Evolutionary conservation across 2,888 invertebrate species (phyloP).

Genomic region (Halocaridina rubra): DNA sequence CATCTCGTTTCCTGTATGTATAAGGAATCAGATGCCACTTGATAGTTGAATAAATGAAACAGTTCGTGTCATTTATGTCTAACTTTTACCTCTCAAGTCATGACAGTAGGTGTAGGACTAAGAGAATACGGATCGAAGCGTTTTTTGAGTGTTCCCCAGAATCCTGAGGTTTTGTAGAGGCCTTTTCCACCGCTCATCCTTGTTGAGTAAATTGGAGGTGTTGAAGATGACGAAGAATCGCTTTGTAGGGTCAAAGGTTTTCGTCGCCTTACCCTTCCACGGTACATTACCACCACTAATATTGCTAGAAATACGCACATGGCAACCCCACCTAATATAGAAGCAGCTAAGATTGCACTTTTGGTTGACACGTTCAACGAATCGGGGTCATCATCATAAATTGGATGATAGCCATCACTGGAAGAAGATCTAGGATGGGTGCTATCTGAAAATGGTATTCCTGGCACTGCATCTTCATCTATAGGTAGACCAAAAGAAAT

Average conservation of each 20-base stretch:
- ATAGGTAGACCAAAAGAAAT: slow-evolving; percentile 2
- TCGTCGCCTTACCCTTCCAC: slow-evolving; percentile 26
- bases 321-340: slow-evolving; percentile 58
- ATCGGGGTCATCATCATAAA: slow-evolving; percentile 36
- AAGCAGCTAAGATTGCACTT: slow-evolving; percentile 62
- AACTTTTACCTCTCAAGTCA: slow-evolving; percentile 13
- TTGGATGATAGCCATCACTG: neutral
- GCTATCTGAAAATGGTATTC: neutral
- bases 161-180: slow-evolving; percentile 46
- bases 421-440: neutral
- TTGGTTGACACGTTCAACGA: slow-evolving; percentile 50
- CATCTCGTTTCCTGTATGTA: too few relatives aligned
- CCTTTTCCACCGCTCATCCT: slow-evolving; percentile 42
- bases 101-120: slow-evolving; percentile 36
- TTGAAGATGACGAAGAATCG: slow-evolving; percentile 55
- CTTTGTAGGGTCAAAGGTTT: slow-evolving; percentile 47
- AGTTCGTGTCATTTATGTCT: too few relatives aligned
- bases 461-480: neutral
- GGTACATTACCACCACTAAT: slow-evolving; percentile 61
- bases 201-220: slow-evolving; percentile 54
- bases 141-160: slow-evolving; percentile 60
- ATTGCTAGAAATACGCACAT: slow-evolving; percentile 60
- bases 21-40: too few relatives aligned
- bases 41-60: too few relatives aligned
- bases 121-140: slow-evolving; percentile 60